A percentile compares a stretch with the other conserved stretches of the same genome.
phyloP scores from a whole-genome alignment of 2,113 vertebrate genomes.

The Lepisosteus oculatus region DNA sequence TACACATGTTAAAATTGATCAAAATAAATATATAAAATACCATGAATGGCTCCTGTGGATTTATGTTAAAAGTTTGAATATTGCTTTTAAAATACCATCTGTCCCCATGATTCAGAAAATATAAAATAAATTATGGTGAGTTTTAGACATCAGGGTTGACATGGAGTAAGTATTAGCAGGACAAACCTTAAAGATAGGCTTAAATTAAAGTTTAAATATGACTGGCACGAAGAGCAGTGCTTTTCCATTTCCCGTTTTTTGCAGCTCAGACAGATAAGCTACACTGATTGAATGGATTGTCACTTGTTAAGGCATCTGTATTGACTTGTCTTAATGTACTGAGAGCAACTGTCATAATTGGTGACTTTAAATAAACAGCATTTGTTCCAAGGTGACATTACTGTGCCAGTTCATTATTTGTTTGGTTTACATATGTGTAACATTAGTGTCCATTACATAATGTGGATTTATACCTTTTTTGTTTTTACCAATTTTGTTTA shows the following conservation, averaged over 20 bases:
- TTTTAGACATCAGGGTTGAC: background rate
- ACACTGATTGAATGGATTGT: conserved; percentile 17
- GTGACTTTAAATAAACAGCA: background rate
- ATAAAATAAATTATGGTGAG: too few relatives aligned
- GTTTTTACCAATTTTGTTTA: too few relatives aligned
- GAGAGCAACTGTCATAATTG: conserved; percentile 12
- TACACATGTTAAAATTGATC: too few relatives aligned
- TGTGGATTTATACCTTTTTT: too few relatives aligned
- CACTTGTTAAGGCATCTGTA: conserved; percentile 9
- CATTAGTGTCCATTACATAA: too few relatives aligned
- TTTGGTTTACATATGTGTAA: too few relatives aligned
- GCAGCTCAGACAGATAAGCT: conserved; percentile 17
- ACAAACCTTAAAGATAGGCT: background rate
- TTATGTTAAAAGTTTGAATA: too few relatives aligned
- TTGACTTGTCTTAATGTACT: background rate
- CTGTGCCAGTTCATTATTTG: background rate
- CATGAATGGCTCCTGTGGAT: too few relatives aligned
- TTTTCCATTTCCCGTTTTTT: conserved; percentile 2
- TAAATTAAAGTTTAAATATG: background rate
- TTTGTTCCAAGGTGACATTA: conserved; percentile 1
- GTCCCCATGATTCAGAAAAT: too few relatives aligned
- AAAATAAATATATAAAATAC: too few relatives aligned
- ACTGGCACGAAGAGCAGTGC: background rate
- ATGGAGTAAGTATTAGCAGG: conserved; percentile 9
- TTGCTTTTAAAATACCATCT: too few relatives aligned